Evolutionary conservation across 2,113 vertebrate genomes (phyloP).

Genomic region (Aptenodytes forsteri): DNA sequence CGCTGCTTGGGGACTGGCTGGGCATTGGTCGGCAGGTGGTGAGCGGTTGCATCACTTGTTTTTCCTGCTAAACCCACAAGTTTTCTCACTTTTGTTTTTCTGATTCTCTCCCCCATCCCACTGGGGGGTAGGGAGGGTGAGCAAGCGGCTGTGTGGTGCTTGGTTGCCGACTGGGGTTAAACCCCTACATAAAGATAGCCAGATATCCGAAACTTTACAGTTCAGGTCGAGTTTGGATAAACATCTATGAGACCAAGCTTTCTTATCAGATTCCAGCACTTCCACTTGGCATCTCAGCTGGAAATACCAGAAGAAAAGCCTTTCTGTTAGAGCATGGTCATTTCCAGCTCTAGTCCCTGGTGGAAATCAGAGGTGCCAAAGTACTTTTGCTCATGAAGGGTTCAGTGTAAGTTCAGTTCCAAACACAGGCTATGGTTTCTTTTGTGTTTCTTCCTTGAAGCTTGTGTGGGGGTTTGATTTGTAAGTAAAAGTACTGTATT

Average conservation of each 20-base stretch:
- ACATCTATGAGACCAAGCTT: neutral
- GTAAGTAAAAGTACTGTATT: neutral
- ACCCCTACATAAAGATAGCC: neutral
- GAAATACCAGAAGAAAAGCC: conserved; percentile 47
- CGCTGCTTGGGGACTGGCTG: too few relatives aligned
- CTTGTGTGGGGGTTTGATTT: neutral
- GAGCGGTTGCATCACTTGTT: too few relatives aligned
- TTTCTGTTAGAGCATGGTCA: neutral
- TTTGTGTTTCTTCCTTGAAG: neutral
- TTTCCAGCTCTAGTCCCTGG: neutral
- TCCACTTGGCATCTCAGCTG: conserved; percentile 40
- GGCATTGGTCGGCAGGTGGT: too few relatives aligned
- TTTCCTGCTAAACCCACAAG: too few relatives aligned
- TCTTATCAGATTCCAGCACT: conserved; percentile 41
- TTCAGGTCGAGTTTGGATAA: neutral
- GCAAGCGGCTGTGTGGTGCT: too few relatives aligned
- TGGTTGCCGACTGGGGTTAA: too few relatives aligned
- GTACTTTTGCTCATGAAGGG: neutral
- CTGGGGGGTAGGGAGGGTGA: too few relatives aligned
- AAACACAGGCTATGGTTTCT: neutral
- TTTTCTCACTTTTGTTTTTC: too few relatives aligned
- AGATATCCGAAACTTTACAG: neutral
- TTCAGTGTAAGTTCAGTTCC: conserved; percentile 16
- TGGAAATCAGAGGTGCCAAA: conserved; percentile 20
- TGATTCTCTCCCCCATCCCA: too few relatives aligned